phyloP scores from a whole-genome alignment of 2,113 vertebrate species.

The Gnathonemus longibarbis region DNA sequence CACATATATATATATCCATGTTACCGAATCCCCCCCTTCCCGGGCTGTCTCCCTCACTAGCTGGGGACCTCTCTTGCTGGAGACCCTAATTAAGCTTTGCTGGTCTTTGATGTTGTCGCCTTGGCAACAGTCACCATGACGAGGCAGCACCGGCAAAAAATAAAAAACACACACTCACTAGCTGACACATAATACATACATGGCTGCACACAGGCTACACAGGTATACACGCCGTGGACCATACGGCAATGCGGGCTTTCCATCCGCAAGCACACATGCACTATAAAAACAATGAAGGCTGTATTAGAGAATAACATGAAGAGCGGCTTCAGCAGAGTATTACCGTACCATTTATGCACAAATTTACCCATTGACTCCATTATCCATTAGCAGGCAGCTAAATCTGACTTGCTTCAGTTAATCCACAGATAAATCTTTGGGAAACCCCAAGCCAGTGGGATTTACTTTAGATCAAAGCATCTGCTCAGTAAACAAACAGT shows the following conservation, averaged over 20 bases:
- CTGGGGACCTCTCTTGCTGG: constrained; percentile 50
- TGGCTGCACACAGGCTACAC: constrained; percentile 24
- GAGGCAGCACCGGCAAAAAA: constrained; percentile 56
- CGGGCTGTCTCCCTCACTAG: constrained; percentile 18
- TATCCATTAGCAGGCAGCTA: background rate
- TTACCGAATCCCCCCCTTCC: constrained; percentile 10
- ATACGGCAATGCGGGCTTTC: background rate
- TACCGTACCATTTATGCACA: background rate
- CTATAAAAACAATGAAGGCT: background rate
- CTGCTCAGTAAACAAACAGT: background rate
- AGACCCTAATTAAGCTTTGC: constrained; percentile 75
- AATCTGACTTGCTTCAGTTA: constrained; percentile 1
- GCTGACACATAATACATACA: constrained; percentile 31
- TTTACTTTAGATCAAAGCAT: constrained; percentile 8
- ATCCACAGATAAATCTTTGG: background rate
- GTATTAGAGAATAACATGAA: background rate
- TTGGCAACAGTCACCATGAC: constrained; percentile 77
- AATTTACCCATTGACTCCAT: background rate
- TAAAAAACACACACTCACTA: constrained; percentile 31
- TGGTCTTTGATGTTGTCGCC: constrained; percentile 75
- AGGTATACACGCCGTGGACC: background rate
- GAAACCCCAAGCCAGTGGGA: background rate
- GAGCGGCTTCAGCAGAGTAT: background rate
- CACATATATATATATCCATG: background rate
- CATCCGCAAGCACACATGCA: constrained; percentile 19